Evolutionary conservation across 1,140 invertebrate genomes (phyloP), one percentile per base, ranked within the genome.

Genomic region (Megalopta genalis): DNA sequence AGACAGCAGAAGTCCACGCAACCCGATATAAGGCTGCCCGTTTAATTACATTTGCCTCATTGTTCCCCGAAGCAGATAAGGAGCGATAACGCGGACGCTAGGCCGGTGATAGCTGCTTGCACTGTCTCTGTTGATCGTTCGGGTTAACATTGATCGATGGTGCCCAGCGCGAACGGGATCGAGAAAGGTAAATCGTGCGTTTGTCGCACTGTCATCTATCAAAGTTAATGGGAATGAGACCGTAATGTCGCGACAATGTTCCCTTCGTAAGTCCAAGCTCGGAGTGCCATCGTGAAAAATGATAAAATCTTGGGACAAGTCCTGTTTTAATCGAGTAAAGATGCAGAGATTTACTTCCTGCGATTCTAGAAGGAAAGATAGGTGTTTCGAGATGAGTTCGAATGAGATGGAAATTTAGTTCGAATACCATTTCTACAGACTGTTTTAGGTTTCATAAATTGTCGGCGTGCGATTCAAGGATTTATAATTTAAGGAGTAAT

Each of bases 41-140:
- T 67, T 68, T 68, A 60, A 76, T 76, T 68, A 68, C 73, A 60
- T 60, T 76, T 76, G 39, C 64, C 52, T 68, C 54, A 76, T 68
- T 76, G 73, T 76, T 68, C 52, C 52, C 9, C 39, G 73, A 76
- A 67, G 54, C 7, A 32, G 49, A 76, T 76, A 46, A 76, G 64
- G 10, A 42, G 12, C 39, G 64, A 66, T 66, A 46, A 66, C 64
- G n/a, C 10, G n/a, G 8, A 1, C 57, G 42, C 42, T 46, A 27
- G 18, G 16, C 57, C 63, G 39, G 21, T n/a, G 37, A n/a, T 65
- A 10, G 63, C 32, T 42, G 21, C n/a, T 46, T 5, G 10, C 9
- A 23, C 23, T 23, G 64, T 27, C 8, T 14, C 16, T 25, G 32
- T 67, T 39, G 8, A 68, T 32, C 23, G 23, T 39, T 66, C 16